These are phyloP conservation scores for Ploceus nigricollis DNA, from an alignment of 2,113 vertebrate genomes.

Conservation along the genomic window DNA sequence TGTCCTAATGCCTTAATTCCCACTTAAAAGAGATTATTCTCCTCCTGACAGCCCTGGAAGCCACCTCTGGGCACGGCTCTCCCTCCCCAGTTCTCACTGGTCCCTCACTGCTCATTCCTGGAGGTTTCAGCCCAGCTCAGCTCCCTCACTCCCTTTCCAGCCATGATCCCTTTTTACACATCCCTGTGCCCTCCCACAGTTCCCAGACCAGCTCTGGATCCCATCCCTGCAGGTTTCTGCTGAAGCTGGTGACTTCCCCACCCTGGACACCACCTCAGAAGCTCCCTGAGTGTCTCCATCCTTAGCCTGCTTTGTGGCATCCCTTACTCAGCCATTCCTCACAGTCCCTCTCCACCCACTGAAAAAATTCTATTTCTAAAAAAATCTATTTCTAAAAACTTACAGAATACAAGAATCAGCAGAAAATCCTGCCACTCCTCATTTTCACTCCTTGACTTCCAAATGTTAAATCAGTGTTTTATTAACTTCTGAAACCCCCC, in stretches of 20 bases:
- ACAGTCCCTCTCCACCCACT: fast-evolving
- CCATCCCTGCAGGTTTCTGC: not conserved
- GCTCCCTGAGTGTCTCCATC: not conserved
- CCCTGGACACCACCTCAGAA: not conserved
- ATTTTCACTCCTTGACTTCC: not conserved
- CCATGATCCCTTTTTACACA: not conserved
- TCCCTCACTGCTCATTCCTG: not conserved
- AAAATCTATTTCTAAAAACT: not conserved
- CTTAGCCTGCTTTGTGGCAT: too few species aligned
- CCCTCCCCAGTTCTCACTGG: fast-evolving
- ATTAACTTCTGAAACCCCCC: not conserved
- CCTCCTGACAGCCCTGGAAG: not conserved
- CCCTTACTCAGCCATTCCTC: not conserved
- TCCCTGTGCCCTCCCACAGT: not conserved
- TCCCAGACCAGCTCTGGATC: not conserved
- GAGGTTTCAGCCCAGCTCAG: not conserved
- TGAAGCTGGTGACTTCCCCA: not conserved
- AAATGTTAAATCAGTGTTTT: not conserved
- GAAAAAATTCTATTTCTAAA: not conserved
- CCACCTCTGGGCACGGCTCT: fast-evolving
- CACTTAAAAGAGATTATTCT: not conserved
- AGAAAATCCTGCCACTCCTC: not conserved
- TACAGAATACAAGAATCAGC: fast-evolving
- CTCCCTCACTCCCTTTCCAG: not conserved
- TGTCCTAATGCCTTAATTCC: not conserved